phyloP scores from a whole-genome alignment of 1,140 invertebrate genomes.

The Temnothorax longispinosus region DNA sequence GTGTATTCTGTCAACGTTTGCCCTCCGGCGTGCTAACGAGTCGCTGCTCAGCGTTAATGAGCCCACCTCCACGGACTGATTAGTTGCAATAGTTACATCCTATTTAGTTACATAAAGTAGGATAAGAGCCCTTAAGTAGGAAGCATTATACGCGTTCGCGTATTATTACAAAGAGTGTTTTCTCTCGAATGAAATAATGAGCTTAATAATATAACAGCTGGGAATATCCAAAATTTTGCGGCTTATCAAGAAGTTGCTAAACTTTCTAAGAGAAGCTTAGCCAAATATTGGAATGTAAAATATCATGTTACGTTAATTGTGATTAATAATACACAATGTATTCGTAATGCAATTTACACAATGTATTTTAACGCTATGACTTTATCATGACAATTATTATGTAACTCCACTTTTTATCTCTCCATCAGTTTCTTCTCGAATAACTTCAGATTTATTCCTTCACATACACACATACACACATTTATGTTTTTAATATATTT shows the following conservation, averaged over 20 bases:
- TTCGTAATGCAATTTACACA: neutral
- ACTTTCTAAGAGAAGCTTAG: neutral
- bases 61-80: conserved; percentile 33
- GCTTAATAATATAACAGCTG: conserved; percentile 31
- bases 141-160: conserved; percentile 54
- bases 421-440: neutral
- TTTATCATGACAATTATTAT: neutral
- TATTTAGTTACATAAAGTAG: conserved; percentile 64
- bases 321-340: neutral
- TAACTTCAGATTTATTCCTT: neutral
- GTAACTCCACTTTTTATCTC: neutral
- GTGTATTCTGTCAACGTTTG: conserved; percentile 32
- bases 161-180: conserved; percentile 57
- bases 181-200: neutral
- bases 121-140: conserved; percentile 59
- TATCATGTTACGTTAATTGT: neutral
- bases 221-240: neutral
- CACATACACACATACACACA: neutral
- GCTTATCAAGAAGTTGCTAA: neutral
- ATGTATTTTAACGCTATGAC: neutral
- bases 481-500: neutral
- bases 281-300: neutral
- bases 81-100: conserved; percentile 71
- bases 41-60: conserved; percentile 41
- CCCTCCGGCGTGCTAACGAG: conserved; percentile 15